Base-by-base conservation (phyloP, 2,113 vertebrate genomes). In the Chlamydotis undulata region DNA sequence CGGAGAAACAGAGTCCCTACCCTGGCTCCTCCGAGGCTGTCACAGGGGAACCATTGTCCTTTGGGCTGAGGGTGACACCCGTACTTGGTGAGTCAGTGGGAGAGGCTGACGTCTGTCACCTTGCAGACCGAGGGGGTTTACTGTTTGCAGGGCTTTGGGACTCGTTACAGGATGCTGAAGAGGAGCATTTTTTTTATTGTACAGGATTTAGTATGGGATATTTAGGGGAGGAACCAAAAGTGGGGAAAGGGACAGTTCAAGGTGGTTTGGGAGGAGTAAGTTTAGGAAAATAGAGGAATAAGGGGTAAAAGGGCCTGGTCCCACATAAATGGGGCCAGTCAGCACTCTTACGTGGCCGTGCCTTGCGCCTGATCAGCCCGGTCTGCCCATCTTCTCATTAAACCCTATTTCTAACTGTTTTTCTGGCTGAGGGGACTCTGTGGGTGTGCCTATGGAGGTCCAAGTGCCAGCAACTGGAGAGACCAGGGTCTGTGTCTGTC, bases 21-120 rank as follows among this genome's bases (percentile, higher is more conserved):
- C 8, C 13, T 2, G 2, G 5, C n/a, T 63, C 9, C 31, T 69
- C 23, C 1, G 1, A 39, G 21, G 47, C 43, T 92, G 41, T 59
- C 28, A 10, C 0, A 0, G 17, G 10, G 21, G 7, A 64, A 26
- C 37, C 35, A 17, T 43, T 19, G 5, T 37, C 43, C 17, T 1
- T 0, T 41, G 56, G 57, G 16, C 35, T 29, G 33, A 43, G 53
- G 53, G 39, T 63, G 53, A 21, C 33, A 29, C 17, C 43, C 19
- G 9, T 52, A 33, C 33, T 14, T 43, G 41, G 7, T 25, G 53
- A 61, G 35, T 60, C 75, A 26, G 3, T 11, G 33, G 14, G 22
- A 89, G 89, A 65, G 25, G 29, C 11, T 73, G 5, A 9, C 37
- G 26, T 53, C 39, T 29, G 24, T 71, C 29, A 43, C 68, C 33